These are phyloP conservation scores for Oryzias curvinotus DNA, from an alignment of 2,113 vertebrate genomes.

Conservation along the genomic window DNA sequence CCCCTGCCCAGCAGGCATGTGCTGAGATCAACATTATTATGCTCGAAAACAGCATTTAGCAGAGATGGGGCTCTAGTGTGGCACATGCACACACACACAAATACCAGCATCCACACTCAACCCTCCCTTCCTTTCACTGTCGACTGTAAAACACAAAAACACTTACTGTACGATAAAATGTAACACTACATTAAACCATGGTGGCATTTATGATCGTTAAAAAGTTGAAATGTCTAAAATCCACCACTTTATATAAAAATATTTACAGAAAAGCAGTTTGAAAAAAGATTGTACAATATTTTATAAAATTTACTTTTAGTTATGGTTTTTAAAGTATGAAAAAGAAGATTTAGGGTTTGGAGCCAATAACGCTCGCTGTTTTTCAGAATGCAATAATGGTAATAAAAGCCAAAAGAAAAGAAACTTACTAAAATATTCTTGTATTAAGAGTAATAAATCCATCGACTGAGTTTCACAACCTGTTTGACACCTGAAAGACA, in stretches of 20 bases:
- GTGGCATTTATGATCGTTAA: background rate
- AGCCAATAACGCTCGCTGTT: no score
- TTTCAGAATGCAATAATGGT: background rate
- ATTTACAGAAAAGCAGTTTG: no score
- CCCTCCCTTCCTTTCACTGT: slow-evolving; percentile 12
- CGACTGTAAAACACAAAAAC: slow-evolving; percentile 24
- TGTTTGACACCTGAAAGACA: slow-evolving; percentile 71
- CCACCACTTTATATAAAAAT: no score
- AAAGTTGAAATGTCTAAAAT: background rate
- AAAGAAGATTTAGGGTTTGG: no score
- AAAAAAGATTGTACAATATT: no score
- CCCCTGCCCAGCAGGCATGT: slow-evolving; percentile 76
- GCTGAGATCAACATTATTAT: slow-evolving; percentile 82
- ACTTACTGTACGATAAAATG: background rate
- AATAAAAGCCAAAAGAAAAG: background rate
- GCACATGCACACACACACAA: slow-evolving; percentile 21
- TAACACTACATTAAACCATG: background rate
- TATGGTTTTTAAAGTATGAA: no score
- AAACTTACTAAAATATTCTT: slow-evolving; percentile 75
- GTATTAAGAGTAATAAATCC: slow-evolving; percentile 75
- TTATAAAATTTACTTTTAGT: no score
- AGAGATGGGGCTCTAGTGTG: slow-evolving; percentile 63
- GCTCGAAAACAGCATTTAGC: slow-evolving; percentile 75
- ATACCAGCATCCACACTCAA: slow-evolving; percentile 16
- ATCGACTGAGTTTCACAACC: slow-evolving; percentile 70